These are phyloP conservation scores for Hyles euphorbiae DNA, from an alignment of 1,140 invertebrate genomes.

Conservation along the genomic window DNA sequence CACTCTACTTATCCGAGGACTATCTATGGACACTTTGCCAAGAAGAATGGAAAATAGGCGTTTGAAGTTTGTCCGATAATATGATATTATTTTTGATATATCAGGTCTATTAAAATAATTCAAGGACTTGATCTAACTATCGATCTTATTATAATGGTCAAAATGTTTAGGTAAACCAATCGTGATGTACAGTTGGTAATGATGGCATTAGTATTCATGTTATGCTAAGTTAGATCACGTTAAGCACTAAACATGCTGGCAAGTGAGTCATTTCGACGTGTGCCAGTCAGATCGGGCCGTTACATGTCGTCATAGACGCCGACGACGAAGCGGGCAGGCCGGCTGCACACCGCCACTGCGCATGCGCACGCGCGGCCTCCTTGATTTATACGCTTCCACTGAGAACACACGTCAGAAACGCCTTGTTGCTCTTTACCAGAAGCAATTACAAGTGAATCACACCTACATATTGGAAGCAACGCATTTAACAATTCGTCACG, in stretches of 20 bases:
- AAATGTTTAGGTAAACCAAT: too few relatives aligned
- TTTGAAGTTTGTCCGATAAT: neutral
- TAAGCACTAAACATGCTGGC: constrained; percentile 3
- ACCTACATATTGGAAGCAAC: neutral
- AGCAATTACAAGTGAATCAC: constrained; percentile 10
- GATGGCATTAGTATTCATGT: too few relatives aligned
- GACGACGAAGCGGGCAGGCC: constrained; percentile 1
- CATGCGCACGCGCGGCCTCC: constrained; percentile 15
- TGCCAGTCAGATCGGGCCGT: constrained; percentile 17
- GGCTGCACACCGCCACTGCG: constrained; percentile 1
- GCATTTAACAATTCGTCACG: too few relatives aligned
- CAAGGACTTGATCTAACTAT: too few relatives aligned
- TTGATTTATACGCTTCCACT: constrained; percentile 34
- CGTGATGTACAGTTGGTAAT: too few relatives aligned
- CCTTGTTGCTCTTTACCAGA: constrained; percentile 17
- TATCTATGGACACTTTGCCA: neutral
- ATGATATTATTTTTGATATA: too few relatives aligned
- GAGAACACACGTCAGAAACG: constrained; percentile 5
- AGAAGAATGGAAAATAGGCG: neutral
- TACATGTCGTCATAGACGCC: constrained; percentile 21
- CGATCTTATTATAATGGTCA: too few relatives aligned
- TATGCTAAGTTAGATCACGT: too few relatives aligned
- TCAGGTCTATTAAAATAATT: too few relatives aligned
- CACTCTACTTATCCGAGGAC: neutral
- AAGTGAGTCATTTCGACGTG: constrained; percentile 39